Evolutionary conservation across 2,113 vertebrate species (phyloP).

Genomic region (Coregonus clupeaformis): DNA sequence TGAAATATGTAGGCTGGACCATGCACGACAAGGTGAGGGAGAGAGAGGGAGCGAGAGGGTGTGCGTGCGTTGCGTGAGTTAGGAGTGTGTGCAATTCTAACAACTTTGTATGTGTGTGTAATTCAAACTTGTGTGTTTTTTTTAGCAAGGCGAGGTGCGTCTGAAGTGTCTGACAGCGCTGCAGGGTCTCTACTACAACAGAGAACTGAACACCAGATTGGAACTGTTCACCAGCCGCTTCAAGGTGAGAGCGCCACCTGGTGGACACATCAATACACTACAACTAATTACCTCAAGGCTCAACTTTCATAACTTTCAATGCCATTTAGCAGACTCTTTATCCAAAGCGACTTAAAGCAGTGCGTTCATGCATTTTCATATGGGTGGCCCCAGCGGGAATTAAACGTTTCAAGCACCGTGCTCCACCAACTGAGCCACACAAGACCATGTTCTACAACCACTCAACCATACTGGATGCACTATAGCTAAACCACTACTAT

Average conservation of each 20-base stretch:
- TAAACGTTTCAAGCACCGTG: too few species aligned
- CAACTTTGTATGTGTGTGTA: not conserved
- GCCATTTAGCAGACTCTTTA: not conserved
- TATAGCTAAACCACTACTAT: too few species aligned
- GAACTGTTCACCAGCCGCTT: constrained; percentile 99
- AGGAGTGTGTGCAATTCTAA: not conserved
- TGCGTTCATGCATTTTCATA: too few species aligned
- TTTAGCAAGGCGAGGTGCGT: constrained; percentile 96
- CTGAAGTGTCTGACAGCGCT: constrained; percentile 98
- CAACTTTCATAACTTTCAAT: too few species aligned
- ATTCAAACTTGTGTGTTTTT: constrained; percentile 25
- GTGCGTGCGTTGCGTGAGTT: too few species aligned
- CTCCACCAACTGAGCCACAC: too few species aligned
- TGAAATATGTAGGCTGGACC: constrained; percentile 99
- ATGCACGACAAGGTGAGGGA: constrained; percentile 95
- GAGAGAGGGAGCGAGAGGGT: not conserved
- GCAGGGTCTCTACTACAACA: constrained; percentile 98
- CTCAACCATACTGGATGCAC: too few species aligned
- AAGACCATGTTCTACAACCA: too few species aligned
- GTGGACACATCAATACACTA: constrained; percentile 38
- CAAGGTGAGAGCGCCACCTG: constrained; percentile 84
- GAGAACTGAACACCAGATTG: constrained; percentile 96
- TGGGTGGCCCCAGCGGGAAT: too few species aligned
- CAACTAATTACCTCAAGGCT: too few species aligned
- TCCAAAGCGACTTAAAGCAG: too few species aligned